Base-by-base conservation (phyloP, 1,140 invertebrate genomes). In the Diploscapter pachys region DNA sequence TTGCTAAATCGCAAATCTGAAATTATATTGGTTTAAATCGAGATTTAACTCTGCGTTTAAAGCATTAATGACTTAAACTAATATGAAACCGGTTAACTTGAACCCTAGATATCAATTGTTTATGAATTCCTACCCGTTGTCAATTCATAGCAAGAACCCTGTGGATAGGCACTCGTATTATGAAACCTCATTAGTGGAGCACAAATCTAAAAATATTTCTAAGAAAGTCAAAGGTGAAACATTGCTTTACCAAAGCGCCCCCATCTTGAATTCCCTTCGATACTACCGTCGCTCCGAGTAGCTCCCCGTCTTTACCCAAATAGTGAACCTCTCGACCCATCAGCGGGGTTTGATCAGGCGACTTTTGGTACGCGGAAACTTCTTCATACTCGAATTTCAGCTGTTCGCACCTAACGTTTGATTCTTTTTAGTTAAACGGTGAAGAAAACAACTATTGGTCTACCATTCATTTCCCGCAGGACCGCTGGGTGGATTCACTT, bases 91-190 rank as follows among this genome's bases (percentile, higher is more conserved):
- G 31, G 31, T 31, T 31, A 31, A 31, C 31, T 31, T 31, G 31
- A 31, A 31, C 31, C 31, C 31, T 31, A 31, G 31, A 31, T 31
- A 31, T 31, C 31, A 31, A 31, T 31, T 31, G 1, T 31, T 31
- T 31, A 31, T 31, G 63, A 59, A 59, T 59, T 56, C 13, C 68
- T 57, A 53, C 63, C 64, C 2, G 65, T 56, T 11, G 71, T 73
- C 4, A 76, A 65, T 61, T 76, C 68, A 55, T 76, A 76, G 55
- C 75, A 76, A 61, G 75, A 76, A 59, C 75, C 75, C 66, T 71
- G 70, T 9, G 63, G 62, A 49, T 71, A 76, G 6, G 75, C 75
- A 59, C 56, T 62, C 5, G 69, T 71, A 64, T 76, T 76, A 65
- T 72, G 69, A 65, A 75, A 76, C 3, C 69, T 62, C 48, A 76